Conservation (phyloP, 1,140 invertebrate species). For the Paraescarpia echinospica region DNA sequence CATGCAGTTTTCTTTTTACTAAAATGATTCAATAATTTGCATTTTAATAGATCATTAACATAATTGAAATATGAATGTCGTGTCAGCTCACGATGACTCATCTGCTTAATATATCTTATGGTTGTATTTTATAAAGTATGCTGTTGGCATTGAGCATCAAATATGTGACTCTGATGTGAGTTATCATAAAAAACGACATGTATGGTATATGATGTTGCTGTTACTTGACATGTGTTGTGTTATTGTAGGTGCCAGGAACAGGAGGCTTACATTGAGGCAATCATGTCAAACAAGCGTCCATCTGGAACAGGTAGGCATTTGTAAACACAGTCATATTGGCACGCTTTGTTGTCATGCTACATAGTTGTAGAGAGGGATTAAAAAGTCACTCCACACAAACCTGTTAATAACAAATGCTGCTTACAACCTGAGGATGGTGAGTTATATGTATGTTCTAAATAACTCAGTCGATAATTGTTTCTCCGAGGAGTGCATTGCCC, state of each 20-base stretch:
- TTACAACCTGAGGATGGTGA: too few species aligned
- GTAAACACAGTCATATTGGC: background rate
- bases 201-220: background rate
- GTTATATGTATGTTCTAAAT: too few species aligned
- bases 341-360: background rate
- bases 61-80: background rate
- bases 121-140: background rate
- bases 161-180: background rate
- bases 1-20: background rate
- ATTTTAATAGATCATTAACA: background rate
- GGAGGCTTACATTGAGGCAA: conserved; percentile 27
- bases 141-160: background rate
- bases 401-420: too few species aligned
- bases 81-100: background rate
- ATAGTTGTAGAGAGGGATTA: too few species aligned
- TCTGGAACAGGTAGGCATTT: background rate
- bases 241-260: conserved; percentile 26
- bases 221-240: background rate
- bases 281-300: conserved; percentile 20
- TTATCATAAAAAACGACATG: background rate
- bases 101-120: background rate
- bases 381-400: too few species aligned
- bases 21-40: background rate
- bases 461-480: too few species aligned
- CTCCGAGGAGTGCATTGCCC: too few species aligned